Base-by-base conservation (phyloP, 2,113 vertebrate species). In the Chionis minor region DNA sequence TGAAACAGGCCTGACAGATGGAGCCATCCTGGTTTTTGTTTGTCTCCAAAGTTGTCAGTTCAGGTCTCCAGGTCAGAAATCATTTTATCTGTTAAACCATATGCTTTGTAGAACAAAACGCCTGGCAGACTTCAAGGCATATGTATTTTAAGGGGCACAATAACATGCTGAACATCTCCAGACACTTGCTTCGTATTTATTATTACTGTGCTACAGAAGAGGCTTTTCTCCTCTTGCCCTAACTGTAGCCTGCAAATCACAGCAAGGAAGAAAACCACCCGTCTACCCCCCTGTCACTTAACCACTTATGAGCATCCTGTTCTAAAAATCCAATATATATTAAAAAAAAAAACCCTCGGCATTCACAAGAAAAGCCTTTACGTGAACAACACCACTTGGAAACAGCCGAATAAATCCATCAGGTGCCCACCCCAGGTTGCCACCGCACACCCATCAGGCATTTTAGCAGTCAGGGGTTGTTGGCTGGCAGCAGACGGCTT, bases 1-100 rank as follows among this genome's bases (percentile, higher is more conserved):
- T 79, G 89, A 96, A 97, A 88, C 44, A 22, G 83, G 94, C 88
- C 81, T 94, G 96, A 95, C 95, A 96, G 96, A 97, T 86, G 71
- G 92, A 96, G 95, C 38, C 71, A 87, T 96, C 96, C 96, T 96
- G 96, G 90, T 94, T 96, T 95, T 96, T 97, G 82, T 96, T 97
- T 90, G 95, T 88, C 94, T 97, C 95, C 96, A 92, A 62, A 98
- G 97, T 97, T 98, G 97, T 98, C 97, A 97, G 96, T 97, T 96
- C 91, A 95, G 97, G 97, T 98, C 96, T 98, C 86, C 81, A 95
- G 98, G 98, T 98, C 98, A 98, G 95, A 97, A 98, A 97, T 96
- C 94, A 96, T 97, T 98, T 98, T 96, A 98, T 97, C 97, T 97
- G 96, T 91, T 97, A 96, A 98, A 97, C 94, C 97, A 97, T 97